Evolutionary conservation across 1,140 invertebrate genomes (phyloP).

Genomic region (Littorina saxatilis): DNA sequence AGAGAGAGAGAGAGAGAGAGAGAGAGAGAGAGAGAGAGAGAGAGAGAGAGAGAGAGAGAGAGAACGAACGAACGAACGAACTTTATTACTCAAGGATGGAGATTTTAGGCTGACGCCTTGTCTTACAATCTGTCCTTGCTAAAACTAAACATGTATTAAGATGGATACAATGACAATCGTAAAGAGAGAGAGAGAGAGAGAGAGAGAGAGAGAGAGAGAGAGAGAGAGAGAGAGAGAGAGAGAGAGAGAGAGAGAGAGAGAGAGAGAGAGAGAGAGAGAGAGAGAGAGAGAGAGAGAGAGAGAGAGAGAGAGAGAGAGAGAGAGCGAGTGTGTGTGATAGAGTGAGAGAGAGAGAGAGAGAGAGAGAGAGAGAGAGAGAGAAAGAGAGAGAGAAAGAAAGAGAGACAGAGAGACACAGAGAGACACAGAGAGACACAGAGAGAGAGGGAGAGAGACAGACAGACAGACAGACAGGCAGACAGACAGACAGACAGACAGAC

Average conservation of each 20-base stretch:
- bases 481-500: constrained; percentile 17
- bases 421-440: no score
- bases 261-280: constrained; percentile 6
- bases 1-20: no score
- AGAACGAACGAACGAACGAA: no score
- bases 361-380: neutral
- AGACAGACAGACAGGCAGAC: constrained; percentile 9
- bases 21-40: neutral
- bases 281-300: neutral
- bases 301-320: neutral
- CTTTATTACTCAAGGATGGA: no score
- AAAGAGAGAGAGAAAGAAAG: neutral
- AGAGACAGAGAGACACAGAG: neutral
- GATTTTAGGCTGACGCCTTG: no score
- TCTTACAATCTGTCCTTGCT: no score
- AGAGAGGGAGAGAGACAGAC: neutral
- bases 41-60: no score
- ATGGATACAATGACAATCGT: no score
- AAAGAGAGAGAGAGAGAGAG: no score
- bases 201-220: neutral
- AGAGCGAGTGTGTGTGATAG: no score
- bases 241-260: neutral
- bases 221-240: neutral
- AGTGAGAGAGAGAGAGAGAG: neutral
- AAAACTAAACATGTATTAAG: no score